phyloP scores from a whole-genome alignment of 2,888 invertebrate genomes.

The Malthinus flaveolus region DNA sequence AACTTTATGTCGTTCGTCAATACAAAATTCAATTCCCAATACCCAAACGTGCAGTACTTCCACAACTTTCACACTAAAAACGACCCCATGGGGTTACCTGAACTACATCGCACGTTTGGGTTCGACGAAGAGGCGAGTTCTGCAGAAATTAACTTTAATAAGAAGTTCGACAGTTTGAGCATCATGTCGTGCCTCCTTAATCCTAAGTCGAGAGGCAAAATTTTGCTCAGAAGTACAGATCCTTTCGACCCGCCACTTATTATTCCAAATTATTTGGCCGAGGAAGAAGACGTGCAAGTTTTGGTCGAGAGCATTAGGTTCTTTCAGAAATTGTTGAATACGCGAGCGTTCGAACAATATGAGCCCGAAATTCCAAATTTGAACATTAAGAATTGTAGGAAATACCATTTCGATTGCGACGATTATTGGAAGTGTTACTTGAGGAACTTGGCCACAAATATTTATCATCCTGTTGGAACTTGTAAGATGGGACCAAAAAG shows the following conservation, averaged over 20 bases:
- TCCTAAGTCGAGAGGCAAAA: slow-evolving; percentile 56
- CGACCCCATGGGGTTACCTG: not conserved
- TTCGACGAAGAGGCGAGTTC: slow-evolving; percentile 24
- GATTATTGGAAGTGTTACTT: slow-evolving; percentile 60
- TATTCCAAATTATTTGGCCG: slow-evolving; percentile 63
- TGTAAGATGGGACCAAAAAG: slow-evolving; percentile 73
- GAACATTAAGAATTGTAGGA: slow-evolving; percentile 55
- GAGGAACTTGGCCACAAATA: slow-evolving; percentile 37
- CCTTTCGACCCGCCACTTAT: slow-evolving; percentile 64
- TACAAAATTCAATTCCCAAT: not conserved
- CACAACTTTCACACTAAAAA: not conserved
- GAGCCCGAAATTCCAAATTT: slow-evolving; percentile 48
- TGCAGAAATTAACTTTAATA: not conserved
- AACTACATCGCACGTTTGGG: slow-evolving; percentile 22
- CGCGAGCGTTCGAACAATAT: slow-evolving; percentile 50
- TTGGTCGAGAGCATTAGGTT: slow-evolving; percentile 58
- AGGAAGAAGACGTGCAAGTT: slow-evolving; percentile 52
- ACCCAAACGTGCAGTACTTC: not conserved
- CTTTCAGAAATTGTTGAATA: slow-evolving; percentile 51
- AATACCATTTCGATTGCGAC: slow-evolving; percentile 50
- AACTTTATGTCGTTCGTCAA: not conserved
- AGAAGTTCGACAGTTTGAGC: not conserved
- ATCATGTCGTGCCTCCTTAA: not conserved
- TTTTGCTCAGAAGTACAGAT: slow-evolving; percentile 59
- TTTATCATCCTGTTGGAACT: slow-evolving; percentile 44